phyloP scores from a whole-genome alignment of 2,797 vertebrate species.

The Manis pentadactyla region DNA sequence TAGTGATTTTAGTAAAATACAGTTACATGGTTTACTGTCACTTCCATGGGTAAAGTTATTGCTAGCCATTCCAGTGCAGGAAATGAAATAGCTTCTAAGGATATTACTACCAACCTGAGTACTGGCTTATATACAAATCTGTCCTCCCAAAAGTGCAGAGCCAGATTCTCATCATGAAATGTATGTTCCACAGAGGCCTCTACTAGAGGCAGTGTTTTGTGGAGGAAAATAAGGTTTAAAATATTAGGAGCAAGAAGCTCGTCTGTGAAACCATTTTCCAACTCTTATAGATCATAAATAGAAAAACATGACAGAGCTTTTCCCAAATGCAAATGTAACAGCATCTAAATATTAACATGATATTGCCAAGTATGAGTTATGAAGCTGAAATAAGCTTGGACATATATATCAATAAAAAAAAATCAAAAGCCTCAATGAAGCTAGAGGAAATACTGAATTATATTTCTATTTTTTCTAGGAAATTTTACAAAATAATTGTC shows the following conservation, averaged over 20 bases:
- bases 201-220: not conserved
- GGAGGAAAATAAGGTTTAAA: not conserved
- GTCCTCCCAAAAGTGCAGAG: not conserved
- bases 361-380: constrained; percentile 20
- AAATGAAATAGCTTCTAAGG: not conserved
- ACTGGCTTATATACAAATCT: not conserved
- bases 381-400: constrained; percentile 22
- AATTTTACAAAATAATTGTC: constrained; percentile 8
- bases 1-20: not conserved
- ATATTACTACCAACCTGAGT: not conserved
- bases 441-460: not conserved
- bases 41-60: not conserved
- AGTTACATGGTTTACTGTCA: not conserved
- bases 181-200: not conserved
- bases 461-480: constrained; percentile 4
- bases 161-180: not conserved
- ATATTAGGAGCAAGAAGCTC: not conserved
- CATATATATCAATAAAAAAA: not conserved
- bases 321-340: constrained; percentile 10
- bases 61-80: not conserved
- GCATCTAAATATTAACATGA: constrained; percentile 39
- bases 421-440: not conserved
- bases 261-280: not conserved
- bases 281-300: not conserved
- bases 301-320: not conserved